A percentile compares a stretch with the other conserved stretches of the same genome.
phyloP scores from a whole-genome alignment of 2,888 invertebrate genomes.

The Limnephilus marmoratus region DNA sequence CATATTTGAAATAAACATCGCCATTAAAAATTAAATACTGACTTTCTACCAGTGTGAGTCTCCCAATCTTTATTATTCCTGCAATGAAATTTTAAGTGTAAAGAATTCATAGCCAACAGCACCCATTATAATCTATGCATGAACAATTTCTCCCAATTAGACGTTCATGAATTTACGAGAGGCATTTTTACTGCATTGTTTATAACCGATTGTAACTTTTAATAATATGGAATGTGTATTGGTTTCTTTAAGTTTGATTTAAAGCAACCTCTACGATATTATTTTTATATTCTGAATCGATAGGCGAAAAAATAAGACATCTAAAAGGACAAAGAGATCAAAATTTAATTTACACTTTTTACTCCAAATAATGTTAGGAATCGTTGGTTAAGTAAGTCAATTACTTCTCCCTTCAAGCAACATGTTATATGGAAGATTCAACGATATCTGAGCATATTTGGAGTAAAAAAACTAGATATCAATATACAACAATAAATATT shows the following conservation, averaged over 20 bases:
- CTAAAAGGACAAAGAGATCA: no score
- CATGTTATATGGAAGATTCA: no score
- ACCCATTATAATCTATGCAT: background rate
- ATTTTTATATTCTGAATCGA: background rate
- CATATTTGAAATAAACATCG: background rate
- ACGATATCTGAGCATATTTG: no score
- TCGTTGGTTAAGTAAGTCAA: no score
- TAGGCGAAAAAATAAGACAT: no score
- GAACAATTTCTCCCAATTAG: background rate
- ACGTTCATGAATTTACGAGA: conserved; percentile 29
- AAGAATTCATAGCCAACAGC: conserved; percentile 7
- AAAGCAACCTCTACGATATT: background rate
- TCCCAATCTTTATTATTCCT: background rate
- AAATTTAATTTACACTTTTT: no score
- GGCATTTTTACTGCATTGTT: conserved; percentile 51
- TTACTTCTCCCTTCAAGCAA: no score
- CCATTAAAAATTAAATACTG: background rate
- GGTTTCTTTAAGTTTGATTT: background rate
- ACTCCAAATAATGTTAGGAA: no score
- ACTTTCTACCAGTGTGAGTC: background rate
- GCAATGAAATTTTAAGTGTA: background rate
- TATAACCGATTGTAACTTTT: background rate
- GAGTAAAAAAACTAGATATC: no score
- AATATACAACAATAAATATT: no score
- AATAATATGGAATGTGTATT: background rate